Evolutionary conservation across 1,140 invertebrate genomes (phyloP).

Genomic region (Parapsyche elsis): DNA sequence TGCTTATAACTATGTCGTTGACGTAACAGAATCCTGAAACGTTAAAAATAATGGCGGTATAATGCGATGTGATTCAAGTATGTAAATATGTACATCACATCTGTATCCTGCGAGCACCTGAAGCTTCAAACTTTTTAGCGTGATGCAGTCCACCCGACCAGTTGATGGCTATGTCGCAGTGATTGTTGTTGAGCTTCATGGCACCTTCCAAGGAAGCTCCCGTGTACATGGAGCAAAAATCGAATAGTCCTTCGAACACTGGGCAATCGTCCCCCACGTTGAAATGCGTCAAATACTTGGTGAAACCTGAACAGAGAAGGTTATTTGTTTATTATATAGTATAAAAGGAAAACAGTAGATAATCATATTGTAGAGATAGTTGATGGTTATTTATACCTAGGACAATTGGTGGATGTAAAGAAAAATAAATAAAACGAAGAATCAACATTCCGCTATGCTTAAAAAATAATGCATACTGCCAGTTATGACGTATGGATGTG

Average conservation of each 20-base stretch:
- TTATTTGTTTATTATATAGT: no score
- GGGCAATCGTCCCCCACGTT: constrained; percentile 99
- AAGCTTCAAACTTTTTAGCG: constrained; percentile 99
- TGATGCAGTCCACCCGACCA: constrained; percentile 99
- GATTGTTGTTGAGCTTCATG: constrained; percentile 92
- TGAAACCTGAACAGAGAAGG: constrained; percentile 81
- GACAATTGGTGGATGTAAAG: no score
- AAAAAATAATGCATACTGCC: no score
- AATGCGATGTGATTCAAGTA: constrained; percentile 2
- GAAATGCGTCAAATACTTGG: constrained; percentile 92
- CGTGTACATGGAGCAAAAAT: constrained; percentile 98
- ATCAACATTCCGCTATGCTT: no score
- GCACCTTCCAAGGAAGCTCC: constrained; percentile 96
- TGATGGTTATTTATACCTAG: no score
- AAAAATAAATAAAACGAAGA: background rate
- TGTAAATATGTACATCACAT: background rate
- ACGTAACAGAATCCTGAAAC: constrained; percentile 92
- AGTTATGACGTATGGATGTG: no score
- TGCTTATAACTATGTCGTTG: constrained; percentile 99
- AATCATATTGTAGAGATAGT: no score
- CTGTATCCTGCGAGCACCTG: constrained; percentile 68
- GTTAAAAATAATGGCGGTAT: background rate
- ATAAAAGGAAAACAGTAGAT: no score
- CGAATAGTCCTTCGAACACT: constrained; percentile 98
- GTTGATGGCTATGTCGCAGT: constrained; percentile 98